phyloP scores from a whole-genome alignment of 2,797 vertebrate species.

The Telmatherina bonti region DNA sequence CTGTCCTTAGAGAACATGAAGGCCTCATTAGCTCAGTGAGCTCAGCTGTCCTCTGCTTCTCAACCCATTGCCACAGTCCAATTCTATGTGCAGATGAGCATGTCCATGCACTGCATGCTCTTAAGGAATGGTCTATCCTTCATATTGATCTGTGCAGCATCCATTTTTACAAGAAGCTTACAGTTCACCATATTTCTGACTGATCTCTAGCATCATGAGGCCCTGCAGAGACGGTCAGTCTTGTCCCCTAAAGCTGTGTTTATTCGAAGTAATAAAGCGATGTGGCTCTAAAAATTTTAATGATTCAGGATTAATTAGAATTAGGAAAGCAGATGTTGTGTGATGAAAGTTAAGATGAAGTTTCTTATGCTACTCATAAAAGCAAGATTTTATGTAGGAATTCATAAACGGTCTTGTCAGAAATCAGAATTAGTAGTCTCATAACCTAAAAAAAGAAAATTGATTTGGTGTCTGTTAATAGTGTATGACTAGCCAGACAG shows the following conservation, averaged over 20 bases:
- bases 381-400: not conserved
- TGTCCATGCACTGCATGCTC: constrained; percentile 5
- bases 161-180: constrained; percentile 22
- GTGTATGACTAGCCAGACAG: not conserved
- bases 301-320: not conserved
- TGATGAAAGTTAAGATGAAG: not conserved
- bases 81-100: constrained; percentile 35
- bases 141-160: constrained; percentile 8
- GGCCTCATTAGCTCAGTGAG: constrained; percentile 69
- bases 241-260: not conserved
- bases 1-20: constrained; percentile 61
- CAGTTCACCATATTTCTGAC: constrained; percentile 30
- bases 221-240: constrained; percentile 3
- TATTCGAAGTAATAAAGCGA: not conserved
- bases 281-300: not conserved
- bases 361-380: not conserved
- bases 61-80: constrained; percentile 38
- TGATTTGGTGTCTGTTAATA: not conserved
- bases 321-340: not conserved
- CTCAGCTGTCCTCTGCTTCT: constrained; percentile 64
- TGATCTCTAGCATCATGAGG: constrained; percentile 22
- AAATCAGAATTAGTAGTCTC: not conserved
- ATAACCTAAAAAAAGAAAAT: not conserved
- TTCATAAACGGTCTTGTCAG: not conserved
- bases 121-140: constrained; percentile 30